Conservation (phyloP, 2,888 invertebrate genomes). For the Philonicus albiceps region DNA sequence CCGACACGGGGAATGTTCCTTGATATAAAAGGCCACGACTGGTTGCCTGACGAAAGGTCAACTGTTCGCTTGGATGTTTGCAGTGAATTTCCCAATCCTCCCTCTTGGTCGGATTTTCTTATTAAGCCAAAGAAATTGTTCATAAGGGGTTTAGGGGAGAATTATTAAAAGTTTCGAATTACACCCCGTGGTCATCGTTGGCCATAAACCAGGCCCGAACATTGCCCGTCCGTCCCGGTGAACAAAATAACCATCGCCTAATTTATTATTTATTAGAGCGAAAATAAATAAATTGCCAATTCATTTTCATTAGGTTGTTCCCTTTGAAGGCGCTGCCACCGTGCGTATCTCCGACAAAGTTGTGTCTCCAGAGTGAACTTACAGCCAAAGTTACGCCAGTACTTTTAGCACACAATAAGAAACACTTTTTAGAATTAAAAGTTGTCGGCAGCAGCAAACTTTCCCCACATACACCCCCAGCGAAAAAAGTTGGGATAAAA, state of each 20-base stretch:
- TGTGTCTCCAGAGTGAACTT: conserved; percentile 36
- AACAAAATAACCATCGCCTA: conserved; percentile 47
- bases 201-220: background rate
- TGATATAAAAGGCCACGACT: background rate
- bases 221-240: conserved; percentile 21
- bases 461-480: background rate
- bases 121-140: conserved; percentile 14
- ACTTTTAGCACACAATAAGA: conserved; percentile 36
- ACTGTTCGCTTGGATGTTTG: background rate
- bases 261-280: conserved; percentile 52
- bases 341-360: background rate
- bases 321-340: background rate
- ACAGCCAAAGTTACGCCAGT: conserved; percentile 20
- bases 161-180: conserved; percentile 42
- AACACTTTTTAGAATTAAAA: conserved; percentile 38
- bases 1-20: background rate
- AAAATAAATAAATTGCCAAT: conserved; percentile 52
- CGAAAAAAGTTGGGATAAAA: conserved; percentile 13
- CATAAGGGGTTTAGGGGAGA: conserved; percentile 10
- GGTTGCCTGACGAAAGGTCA: background rate
- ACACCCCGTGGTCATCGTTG: conserved; percentile 25
- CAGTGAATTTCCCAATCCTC: background rate
- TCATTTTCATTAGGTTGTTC: conserved; percentile 50
- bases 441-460: conserved; percentile 27
- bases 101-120: background rate